Evolutionary conservation across 2,888 invertebrate species (phyloP).

Genomic region (Trachelus troglodyta): DNA sequence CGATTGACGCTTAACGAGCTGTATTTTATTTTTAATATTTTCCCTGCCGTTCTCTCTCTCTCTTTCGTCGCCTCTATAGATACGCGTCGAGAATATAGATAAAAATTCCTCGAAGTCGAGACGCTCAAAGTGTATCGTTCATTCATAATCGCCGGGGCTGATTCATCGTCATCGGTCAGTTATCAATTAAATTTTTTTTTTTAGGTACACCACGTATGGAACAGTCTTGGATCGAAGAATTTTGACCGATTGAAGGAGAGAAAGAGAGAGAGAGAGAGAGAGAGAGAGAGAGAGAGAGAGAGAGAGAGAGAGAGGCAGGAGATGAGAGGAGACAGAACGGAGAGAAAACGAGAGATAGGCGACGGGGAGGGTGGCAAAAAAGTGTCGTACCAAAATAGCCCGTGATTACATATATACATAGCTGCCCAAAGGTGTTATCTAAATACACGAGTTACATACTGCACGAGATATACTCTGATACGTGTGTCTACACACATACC

Average conservation of each 20-base stretch:
- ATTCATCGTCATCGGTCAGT: background rate
- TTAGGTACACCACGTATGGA: background rate
- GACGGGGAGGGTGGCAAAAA: slow-evolving; percentile 2
- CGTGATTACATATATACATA: slow-evolving; percentile 8
- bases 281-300: slow-evolving; percentile 7
- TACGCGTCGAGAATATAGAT: background rate
- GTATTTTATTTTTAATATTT: background rate
- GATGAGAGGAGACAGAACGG: background rate
- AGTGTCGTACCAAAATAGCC: slow-evolving; percentile 30
- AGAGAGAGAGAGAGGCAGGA: slow-evolving; percentile 23
- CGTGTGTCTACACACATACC: background rate
- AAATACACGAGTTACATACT: slow-evolving; percentile 13
- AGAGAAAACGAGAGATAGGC: background rate
- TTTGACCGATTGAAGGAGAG: slow-evolving; percentile 3
- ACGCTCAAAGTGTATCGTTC: background rate
- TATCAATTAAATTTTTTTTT: background rate
- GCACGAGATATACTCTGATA: background rate
- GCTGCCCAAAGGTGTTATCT: slow-evolving; percentile 16
- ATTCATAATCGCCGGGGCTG: background rate
- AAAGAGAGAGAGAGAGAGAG: slow-evolving; percentile 20
- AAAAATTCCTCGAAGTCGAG: background rate
- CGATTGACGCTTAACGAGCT: background rate
- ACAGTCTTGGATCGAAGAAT: background rate
- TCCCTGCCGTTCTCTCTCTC: background rate
- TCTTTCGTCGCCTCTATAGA: background rate